Conservation (phyloP, 2,113 vertebrate genomes). For the Halichoerus grypus region DNA sequence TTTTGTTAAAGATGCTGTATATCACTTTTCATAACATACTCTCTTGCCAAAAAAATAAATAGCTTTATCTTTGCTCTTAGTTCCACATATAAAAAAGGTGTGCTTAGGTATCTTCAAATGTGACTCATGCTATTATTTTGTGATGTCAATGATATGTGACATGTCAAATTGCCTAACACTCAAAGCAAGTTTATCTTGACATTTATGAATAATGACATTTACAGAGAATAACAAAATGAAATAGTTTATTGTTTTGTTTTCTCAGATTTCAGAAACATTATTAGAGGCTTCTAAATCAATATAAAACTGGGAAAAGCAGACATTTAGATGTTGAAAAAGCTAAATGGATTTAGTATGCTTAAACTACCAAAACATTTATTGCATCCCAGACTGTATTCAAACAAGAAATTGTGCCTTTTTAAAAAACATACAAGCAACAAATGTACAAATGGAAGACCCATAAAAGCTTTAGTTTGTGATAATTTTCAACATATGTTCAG, state of each 20-base stretch:
- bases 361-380: neutral
- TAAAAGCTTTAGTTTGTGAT: slow-evolving; percentile 26
- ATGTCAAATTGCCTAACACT: slow-evolving; percentile 20
- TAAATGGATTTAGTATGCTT: neutral
- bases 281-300: neutral
- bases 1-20: slow-evolving; percentile 25
- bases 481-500: slow-evolving; percentile 54
- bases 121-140: slow-evolving; percentile 40
- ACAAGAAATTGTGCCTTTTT: neutral
- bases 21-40: neutral
- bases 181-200: slow-evolving; percentile 44
- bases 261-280: slow-evolving; percentile 55
- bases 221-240: slow-evolving; percentile 63
- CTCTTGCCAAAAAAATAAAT: slow-evolving; percentile 19
- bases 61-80: neutral
- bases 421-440: neutral
- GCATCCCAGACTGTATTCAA: neutral
- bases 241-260: slow-evolving; percentile 45
- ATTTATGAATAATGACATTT: slow-evolving; percentile 70
- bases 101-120: neutral
- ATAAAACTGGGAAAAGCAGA: slow-evolving; percentile 38
- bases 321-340: slow-evolving; percentile 17
- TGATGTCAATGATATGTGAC: slow-evolving; percentile 62
- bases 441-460: neutral
- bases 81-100: neutral